Evolutionary conservation across 2,113 vertebrate genomes (phyloP).

Genomic region (Neolamprologus sp.): DNA sequence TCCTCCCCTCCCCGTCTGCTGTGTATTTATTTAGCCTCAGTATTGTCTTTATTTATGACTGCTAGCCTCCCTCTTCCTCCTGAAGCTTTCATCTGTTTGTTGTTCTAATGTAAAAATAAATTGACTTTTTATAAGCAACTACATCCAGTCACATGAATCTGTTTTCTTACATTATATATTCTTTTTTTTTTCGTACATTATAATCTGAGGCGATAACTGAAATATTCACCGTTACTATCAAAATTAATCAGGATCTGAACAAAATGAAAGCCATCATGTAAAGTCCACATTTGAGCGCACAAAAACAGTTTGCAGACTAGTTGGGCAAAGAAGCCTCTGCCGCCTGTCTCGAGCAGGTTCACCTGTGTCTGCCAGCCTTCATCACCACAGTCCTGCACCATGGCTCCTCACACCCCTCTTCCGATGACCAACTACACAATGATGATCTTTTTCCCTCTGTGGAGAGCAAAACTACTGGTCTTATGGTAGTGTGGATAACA

Average conservation of each 20-base stretch:
- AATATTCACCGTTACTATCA: not conserved
- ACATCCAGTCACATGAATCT: not conserved
- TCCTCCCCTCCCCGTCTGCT: not conserved
- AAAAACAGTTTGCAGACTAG: not conserved
- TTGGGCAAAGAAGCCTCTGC: not conserved
- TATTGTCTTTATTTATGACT: constrained; percentile 50
- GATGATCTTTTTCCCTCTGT: not conserved
- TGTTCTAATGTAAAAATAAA: constrained; percentile 63
- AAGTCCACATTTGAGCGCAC: not conserved
- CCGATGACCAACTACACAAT: not conserved
- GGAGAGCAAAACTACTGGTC: not conserved
- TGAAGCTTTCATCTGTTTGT: not conserved
- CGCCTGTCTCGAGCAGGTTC: not conserved
- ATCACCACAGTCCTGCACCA: not conserved
- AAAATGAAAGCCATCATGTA: not conserved
- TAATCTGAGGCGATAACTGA: not conserved
- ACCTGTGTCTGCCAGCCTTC: not conserved
- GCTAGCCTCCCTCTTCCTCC: not conserved
- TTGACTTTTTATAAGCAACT: constrained; percentile 24
- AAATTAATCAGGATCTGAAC: not conserved
- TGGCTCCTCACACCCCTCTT: not conserved
- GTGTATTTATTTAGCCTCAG: constrained; percentile 50
- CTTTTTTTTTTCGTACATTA: not conserved
- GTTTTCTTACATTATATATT: not conserved
- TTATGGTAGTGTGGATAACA: not conserved